phyloP scores from a whole-genome alignment of 1,140 invertebrate species.

The Lysiphlebus fabarum region DNA sequence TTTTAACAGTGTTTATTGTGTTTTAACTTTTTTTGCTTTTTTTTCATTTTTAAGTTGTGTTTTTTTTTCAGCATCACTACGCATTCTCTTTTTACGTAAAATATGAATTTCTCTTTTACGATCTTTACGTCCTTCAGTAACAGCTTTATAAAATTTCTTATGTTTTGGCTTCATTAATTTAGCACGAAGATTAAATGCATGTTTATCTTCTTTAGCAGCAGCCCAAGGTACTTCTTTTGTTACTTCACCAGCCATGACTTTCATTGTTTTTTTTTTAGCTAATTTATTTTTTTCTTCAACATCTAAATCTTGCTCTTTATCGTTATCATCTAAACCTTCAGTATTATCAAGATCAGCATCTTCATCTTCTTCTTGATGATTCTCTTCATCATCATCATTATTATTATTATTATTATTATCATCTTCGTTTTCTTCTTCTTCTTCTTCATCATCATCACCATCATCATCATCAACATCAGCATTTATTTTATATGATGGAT shows the following conservation, averaged over 20 bases:
- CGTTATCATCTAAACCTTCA: constrained; percentile 31
- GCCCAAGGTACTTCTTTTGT: constrained; percentile 70
- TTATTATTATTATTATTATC: too few species aligned
- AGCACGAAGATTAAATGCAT: constrained; percentile 85
- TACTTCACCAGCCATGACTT: constrained; percentile 70
- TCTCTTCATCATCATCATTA: too few species aligned
- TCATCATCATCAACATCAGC: constrained; percentile 48
- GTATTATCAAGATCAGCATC: constrained; percentile 36
- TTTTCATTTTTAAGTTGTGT: constrained; percentile 56
- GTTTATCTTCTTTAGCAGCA: constrained; percentile 71
- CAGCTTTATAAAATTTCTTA: constrained; percentile 86
- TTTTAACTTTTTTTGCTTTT: constrained; percentile 4
- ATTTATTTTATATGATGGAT: constrained; percentile 57
- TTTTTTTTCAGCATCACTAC: constrained; percentile 66
- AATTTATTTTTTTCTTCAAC: constrained; percentile 27
- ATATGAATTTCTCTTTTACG: constrained; percentile 81
- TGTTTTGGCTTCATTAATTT: constrained; percentile 96
- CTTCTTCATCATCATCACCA: constrained; percentile 33
- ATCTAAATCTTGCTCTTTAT: constrained; percentile 22
- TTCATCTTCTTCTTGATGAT: constrained; percentile 36
- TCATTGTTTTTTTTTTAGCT: constrained; percentile 71
- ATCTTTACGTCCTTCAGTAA: constrained; percentile 80
- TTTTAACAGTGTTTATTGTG: neutral
- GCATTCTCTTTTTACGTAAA: constrained; percentile 72
- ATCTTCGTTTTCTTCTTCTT: constrained; percentile 31